Evolutionary conservation across 1,140 invertebrate genomes (phyloP).

Genomic region (Atopsyche davidsoni): DNA sequence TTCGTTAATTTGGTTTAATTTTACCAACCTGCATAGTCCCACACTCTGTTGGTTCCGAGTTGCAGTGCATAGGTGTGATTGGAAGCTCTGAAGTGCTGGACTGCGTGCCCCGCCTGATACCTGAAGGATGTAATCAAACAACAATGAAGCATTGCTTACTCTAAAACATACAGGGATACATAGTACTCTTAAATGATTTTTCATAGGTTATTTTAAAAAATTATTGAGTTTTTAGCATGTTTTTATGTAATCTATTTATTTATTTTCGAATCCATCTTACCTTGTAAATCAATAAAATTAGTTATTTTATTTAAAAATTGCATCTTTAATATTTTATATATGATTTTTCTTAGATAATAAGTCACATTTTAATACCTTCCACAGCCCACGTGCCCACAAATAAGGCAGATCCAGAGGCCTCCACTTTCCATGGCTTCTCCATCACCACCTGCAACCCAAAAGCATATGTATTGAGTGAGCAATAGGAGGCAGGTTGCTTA

Average conservation of each 20-base stretch:
- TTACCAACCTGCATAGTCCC: conserved; percentile 97
- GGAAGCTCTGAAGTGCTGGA: conserved; percentile 86
- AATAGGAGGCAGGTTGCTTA: no score
- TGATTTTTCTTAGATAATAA: no score
- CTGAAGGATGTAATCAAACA: conserved; percentile 52
- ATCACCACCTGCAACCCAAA: conserved; percentile 29
- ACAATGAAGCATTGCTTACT: no score
- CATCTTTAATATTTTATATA: conserved; percentile 2
- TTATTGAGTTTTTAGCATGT: no score
- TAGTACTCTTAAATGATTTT: conserved; percentile 24
- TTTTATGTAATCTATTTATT: no score
- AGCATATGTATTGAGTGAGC: no score
- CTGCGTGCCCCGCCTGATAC: conserved; percentile 63
- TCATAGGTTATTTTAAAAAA: no score
- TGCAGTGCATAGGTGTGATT: conserved; percentile 97
- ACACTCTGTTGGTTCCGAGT: conserved; percentile 90
- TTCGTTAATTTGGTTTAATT: neutral
- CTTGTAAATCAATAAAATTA: conserved; percentile 6
- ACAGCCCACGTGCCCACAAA: conserved; percentile 98
- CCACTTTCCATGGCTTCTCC: conserved; percentile 53
- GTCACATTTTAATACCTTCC: conserved; percentile 53
- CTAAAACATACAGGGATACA: no score
- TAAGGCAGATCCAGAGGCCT: conserved; percentile 96
- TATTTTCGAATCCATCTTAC: no score
- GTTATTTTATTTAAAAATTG: neutral